Percentiles rank a stretch among this genome's conserved stretches.
phyloP scores from a whole-genome alignment of 2,888 invertebrate genomes.

The Drosophila maculinotata region DNA sequence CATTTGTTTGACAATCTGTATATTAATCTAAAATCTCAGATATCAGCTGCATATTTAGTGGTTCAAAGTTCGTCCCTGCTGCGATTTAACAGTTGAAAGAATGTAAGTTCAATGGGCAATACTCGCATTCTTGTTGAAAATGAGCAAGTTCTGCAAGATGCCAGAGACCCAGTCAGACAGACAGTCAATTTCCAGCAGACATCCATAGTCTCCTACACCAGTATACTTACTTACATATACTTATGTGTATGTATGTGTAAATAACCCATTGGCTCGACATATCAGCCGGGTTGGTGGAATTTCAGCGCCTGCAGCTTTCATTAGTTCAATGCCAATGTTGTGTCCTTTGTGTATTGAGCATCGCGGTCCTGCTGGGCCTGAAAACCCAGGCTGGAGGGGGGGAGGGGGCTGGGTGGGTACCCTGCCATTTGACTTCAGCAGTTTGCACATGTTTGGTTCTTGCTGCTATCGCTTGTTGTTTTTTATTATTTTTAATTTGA shows the following conservation, averaged over 20 bases:
- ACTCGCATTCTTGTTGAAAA: constrained; percentile 2
- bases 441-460: constrained; percentile 4
- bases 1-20: too few species aligned
- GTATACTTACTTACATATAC: constrained; percentile 12
- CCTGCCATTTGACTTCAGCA: constrained; percentile 39
- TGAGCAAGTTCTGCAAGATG: constrained; percentile 6
- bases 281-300: constrained; percentile 42
- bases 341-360: constrained; percentile 41
- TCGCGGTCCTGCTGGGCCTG: constrained; percentile 21
- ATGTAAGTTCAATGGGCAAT: constrained; percentile 39
- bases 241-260: constrained; percentile 21
- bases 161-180: constrained; percentile 20
- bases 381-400: constrained; percentile 9
- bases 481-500: constrained; percentile 58
- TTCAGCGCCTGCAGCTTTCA: constrained; percentile 69
- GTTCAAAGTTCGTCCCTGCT: constrained; percentile 1
- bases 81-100: not conserved
- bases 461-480: constrained; percentile 8
- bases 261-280: constrained; percentile 65
- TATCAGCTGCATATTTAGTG: too few species aligned
- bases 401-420: not conserved
- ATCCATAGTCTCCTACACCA: too few species aligned
- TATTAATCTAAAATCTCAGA: too few species aligned
- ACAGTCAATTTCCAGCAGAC: constrained; percentile 42
- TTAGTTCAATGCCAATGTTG: constrained; percentile 72